phyloP scores from a whole-genome alignment of 1,140 invertebrate species.

The Macrostomum lignano region DNA sequence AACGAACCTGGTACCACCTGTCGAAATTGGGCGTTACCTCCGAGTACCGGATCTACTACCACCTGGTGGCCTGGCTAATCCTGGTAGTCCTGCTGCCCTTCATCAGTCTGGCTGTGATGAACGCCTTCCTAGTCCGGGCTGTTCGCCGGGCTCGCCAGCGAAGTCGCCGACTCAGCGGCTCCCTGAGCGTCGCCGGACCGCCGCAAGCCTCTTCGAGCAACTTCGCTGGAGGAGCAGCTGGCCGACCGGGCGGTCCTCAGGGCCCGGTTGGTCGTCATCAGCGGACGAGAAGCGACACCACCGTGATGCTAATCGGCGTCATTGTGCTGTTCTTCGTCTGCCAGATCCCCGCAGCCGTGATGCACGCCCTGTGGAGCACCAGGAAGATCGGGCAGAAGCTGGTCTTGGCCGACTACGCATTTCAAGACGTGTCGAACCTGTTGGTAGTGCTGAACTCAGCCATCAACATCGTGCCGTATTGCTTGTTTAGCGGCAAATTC shows the following conservation, averaged over 20 bases:
- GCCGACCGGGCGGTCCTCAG: too few species aligned
- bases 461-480: slow-evolving; percentile 26
- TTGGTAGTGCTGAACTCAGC: slow-evolving; percentile 23
- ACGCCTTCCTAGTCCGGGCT: slow-evolving; percentile 20
- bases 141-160: slow-evolving; percentile 17
- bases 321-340: slow-evolving; percentile 24
- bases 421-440: slow-evolving; percentile 22
- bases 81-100: slow-evolving; percentile 23
- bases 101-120: slow-evolving; percentile 17
- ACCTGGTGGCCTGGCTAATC: slow-evolving; percentile 15
- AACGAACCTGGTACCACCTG: too few species aligned
- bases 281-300: slow-evolving; percentile 23
- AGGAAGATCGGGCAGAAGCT: too few species aligned
- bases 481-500: slow-evolving; percentile 23
- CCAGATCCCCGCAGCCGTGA: slow-evolving; percentile 21
- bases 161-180: too few species aligned
- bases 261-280: slow-evolving; percentile 17
- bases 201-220: too few species aligned
- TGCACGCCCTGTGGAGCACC: slow-evolving; percentile 20
- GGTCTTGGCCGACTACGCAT: slow-evolving; percentile 10
- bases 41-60: slow-evolving; percentile 16
- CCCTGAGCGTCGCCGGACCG: too few species aligned
- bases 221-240: too few species aligned
- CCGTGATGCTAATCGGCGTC: slow-evolving; percentile 24
- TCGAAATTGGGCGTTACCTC: too few species aligned